Conservation (phyloP, 2,113 vertebrate genomes). For the Mesembrinibis cayennensis region DNA sequence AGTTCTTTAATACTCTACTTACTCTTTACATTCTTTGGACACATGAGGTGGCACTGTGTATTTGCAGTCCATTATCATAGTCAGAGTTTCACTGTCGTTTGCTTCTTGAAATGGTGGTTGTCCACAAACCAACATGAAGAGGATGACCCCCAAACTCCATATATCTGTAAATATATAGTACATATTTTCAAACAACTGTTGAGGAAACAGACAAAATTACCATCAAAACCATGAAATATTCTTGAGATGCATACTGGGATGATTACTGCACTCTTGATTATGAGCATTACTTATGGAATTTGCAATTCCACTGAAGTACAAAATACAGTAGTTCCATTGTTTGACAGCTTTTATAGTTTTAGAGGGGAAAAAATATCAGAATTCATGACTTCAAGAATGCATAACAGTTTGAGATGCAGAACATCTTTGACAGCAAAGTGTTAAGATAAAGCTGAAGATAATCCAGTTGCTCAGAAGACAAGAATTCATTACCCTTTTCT, state of each 20-base stretch:
- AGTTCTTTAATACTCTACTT: constrained; percentile 67
- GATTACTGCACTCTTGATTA: background rate
- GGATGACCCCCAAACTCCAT: constrained; percentile 97
- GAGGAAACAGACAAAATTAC: background rate
- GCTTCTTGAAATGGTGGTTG: constrained; percentile 98
- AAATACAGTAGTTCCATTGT: background rate
- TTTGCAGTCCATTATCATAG: constrained; percentile 99
- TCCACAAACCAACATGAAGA: constrained; percentile 98
- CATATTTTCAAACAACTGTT: background rate
- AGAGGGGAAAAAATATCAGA: background rate
- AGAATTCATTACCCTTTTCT: background rate
- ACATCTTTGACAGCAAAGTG: background rate
- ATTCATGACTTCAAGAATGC: background rate
- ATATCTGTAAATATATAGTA: constrained; percentile 81
- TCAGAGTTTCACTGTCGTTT: constrained; percentile 97
- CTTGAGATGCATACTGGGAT: background rate
- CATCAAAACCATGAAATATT: background rate
- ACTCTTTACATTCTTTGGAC: constrained; percentile 94
- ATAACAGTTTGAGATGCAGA: background rate
- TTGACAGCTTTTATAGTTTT: background rate
- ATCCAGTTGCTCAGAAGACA: background rate
- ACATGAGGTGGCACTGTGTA: constrained; percentile 93
- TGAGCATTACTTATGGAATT: background rate
- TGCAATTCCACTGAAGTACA: background rate
- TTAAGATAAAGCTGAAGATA: background rate